These are phyloP conservation scores for Sebastes taczanowskii DNA, from an alignment of 2,797 vertebrate genomes.

Conservation along the genomic window DNA sequence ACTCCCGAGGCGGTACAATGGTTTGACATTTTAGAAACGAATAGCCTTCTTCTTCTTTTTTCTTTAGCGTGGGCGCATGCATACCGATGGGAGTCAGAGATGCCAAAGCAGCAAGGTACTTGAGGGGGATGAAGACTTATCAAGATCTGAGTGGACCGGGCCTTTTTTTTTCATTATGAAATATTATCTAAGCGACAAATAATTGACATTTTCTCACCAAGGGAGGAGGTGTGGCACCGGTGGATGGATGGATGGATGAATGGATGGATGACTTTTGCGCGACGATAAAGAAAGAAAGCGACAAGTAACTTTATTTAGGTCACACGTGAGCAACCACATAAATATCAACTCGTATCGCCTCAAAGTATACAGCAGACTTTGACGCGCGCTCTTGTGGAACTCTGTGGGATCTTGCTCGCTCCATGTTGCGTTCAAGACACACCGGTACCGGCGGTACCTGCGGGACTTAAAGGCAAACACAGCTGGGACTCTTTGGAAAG, in stretches of 20 bases:
- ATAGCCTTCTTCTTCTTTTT: neutral
- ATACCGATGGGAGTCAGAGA: constrained; percentile 46
- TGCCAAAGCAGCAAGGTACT: constrained; percentile 37
- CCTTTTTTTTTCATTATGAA: neutral
- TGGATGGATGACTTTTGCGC: constrained; percentile 38
- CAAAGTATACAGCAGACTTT: constrained; percentile 1
- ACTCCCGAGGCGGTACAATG: constrained; percentile 11
- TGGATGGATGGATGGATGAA: neutral
- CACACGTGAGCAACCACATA: constrained; percentile 34
- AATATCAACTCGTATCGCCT: constrained; percentile 5
- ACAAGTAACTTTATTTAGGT: constrained; percentile 55
- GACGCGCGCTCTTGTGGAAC: constrained; percentile 38
- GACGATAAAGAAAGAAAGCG: constrained; percentile 13
- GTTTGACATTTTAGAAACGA: constrained; percentile 38
- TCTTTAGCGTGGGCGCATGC: constrained; percentile 34
- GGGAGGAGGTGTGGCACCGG: constrained; percentile 34
- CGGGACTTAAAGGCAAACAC: constrained; percentile 41
- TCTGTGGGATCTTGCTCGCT: constrained; percentile 29
- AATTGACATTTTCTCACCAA: neutral
- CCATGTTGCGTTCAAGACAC: constrained; percentile 54
- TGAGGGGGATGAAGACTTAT: constrained; percentile 34
- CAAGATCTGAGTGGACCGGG: constrained; percentile 17
- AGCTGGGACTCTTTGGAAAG: constrained; percentile 14
- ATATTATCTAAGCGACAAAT: constrained; percentile 11
- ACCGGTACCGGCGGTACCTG: constrained; percentile 50